Evolutionary conservation across 1,140 invertebrate genomes (phyloP).

Genomic region (Ladona fulva): DNA sequence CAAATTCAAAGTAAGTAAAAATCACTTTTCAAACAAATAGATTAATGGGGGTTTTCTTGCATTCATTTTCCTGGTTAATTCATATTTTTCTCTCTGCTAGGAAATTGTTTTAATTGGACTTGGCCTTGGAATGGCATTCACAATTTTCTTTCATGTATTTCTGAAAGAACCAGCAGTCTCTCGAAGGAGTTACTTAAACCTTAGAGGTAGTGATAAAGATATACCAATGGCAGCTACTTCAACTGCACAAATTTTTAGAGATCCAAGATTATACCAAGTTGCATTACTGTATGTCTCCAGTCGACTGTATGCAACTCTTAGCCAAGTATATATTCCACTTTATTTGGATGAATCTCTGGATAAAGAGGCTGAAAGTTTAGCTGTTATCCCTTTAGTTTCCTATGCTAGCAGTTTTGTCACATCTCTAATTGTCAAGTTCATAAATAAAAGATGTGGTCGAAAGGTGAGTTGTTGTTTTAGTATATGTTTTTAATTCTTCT

Average conservation of each 20-base stretch:
- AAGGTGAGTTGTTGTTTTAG: conserved; percentile 36
- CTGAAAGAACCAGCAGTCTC: conserved; percentile 30
- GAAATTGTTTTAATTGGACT: conserved; percentile 47
- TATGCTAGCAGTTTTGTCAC: conserved; percentile 76
- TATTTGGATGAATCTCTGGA: conserved; percentile 69
- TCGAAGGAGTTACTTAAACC: conserved; percentile 23
- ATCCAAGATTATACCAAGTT: conserved; percentile 22
- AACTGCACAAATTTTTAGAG: neutral
- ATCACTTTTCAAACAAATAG: neutral
- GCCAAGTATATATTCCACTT: conserved; percentile 76
- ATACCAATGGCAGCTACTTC: conserved; percentile 16
- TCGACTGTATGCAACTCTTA: conserved; percentile 71
- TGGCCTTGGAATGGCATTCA: conserved; percentile 43
- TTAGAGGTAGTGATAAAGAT: conserved; percentile 12
- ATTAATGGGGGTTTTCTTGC: neutral
- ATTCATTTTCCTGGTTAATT: neutral
- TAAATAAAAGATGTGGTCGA: conserved; percentile 41
- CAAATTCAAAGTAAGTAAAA: conserved; percentile 58
- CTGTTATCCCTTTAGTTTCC: conserved; percentile 76
- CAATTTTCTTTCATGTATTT: conserved; percentile 48
- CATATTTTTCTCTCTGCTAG: conserved; percentile 32
- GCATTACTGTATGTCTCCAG: conserved; percentile 67
- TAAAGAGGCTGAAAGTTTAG: conserved; percentile 57
- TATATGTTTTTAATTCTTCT: too few relatives aligned
- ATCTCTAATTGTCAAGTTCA: conserved; percentile 63